Percentiles rank a stretch among this genome's conserved stretches.
These are phyloP conservation scores for Chromobotia macracanthus DNA, from an alignment of 2,797 vertebrate genomes.

Conservation along the genomic window DNA sequence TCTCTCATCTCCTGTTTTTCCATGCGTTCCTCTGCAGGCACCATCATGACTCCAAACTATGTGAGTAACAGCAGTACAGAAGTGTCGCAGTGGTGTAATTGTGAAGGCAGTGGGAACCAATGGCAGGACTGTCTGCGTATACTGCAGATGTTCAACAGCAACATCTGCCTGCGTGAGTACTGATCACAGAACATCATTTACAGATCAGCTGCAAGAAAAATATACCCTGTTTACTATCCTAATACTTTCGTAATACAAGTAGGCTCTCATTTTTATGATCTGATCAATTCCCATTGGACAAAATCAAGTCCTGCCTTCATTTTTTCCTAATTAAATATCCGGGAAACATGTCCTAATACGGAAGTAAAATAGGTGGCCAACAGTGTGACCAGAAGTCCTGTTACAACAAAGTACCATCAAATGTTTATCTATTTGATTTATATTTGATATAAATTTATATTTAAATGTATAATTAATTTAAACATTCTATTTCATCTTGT, in stretches of 20 bases:
- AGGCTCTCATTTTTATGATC: not conserved
- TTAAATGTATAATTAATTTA: too few relatives aligned
- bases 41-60: constrained; percentile 95
- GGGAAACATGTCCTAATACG: too few relatives aligned
- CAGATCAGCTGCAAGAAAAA: not conserved
- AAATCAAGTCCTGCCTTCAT: not conserved
- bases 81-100: constrained; percentile 90
- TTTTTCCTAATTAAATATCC: too few relatives aligned
- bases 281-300: not conserved
- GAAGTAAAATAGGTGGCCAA: too few relatives aligned
- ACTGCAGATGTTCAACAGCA: constrained; percentile 86
- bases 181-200: not conserved
- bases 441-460: too few relatives aligned
- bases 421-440: too few relatives aligned
- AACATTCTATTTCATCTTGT: too few relatives aligned
- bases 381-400: too few relatives aligned
- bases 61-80: constrained; percentile 85
- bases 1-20: not conserved
- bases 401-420: too few relatives aligned
- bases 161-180: constrained; percentile 90
- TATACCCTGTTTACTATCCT: not conserved
- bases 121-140: constrained; percentile 89
- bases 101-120: constrained; percentile 90
- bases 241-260: not conserved
- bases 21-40: constrained; percentile 76